Percentiles rank a stretch among this genome's conserved stretches.
Evolutionary conservation across 2,888 invertebrate species (phyloP).

Genomic region (Rugalucina vietnamica): DNA sequence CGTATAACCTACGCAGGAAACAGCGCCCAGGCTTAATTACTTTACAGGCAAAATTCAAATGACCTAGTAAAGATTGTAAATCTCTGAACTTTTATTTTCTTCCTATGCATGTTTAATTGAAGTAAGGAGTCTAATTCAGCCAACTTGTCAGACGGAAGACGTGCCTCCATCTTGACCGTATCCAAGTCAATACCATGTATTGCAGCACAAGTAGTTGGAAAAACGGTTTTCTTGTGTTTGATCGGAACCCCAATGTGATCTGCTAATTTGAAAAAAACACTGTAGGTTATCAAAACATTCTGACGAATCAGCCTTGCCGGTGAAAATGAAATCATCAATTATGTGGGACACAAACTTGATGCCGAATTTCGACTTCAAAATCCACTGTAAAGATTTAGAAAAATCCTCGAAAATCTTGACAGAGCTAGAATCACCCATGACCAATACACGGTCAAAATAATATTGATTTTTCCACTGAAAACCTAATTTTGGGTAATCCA

Average conservation of each 20-base stretch:
- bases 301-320: background rate
- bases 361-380: slow-evolving; percentile 22
- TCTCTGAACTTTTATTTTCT: slow-evolving; percentile 20
- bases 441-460: slow-evolving; percentile 46
- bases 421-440: slow-evolving; percentile 53
- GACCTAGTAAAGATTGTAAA: slow-evolving; percentile 28
- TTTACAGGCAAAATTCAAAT: slow-evolving; percentile 40
- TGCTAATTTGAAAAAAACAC: background rate
- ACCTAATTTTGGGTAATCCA: slow-evolving; percentile 49
- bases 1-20: slow-evolving; percentile 38
- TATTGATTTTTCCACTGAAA: slow-evolving; percentile 42
- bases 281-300: background rate
- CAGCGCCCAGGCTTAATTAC: slow-evolving; percentile 42
- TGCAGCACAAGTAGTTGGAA: slow-evolving; percentile 12
- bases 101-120: background rate
- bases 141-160: slow-evolving; percentile 30
- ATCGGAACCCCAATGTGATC: slow-evolving; percentile 22
- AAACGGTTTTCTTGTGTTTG: slow-evolving; percentile 23
- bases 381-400: slow-evolving; percentile 23
- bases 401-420: slow-evolving; percentile 50
- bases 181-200: slow-evolving; percentile 34
- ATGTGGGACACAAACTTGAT: background rate
- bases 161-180: slow-evolving; percentile 9
- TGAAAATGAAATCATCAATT: too few species aligned
- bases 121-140: background rate